phyloP scores from a whole-genome alignment of 1,140 invertebrate species.

The Ips typographus region DNA sequence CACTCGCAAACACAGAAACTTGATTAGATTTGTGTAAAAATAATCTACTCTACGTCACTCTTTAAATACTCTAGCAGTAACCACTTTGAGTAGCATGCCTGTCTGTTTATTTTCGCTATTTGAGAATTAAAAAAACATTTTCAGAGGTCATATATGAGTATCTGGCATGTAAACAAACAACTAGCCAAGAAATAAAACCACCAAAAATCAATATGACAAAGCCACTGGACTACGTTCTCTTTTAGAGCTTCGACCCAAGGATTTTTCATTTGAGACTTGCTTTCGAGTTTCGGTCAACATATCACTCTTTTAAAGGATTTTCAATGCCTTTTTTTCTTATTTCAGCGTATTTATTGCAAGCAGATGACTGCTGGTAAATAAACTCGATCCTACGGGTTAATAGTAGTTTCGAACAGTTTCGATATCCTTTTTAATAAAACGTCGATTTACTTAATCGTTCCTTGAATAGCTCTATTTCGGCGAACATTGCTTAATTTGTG shows the following conservation, averaged over 20 bases:
- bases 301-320: neutral
- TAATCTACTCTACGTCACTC: no score
- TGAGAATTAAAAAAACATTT: no score
- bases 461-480: constrained; percentile 29
- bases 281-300: neutral
- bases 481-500: constrained; percentile 35
- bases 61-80: no score
- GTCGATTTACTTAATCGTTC: constrained; percentile 29
- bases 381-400: neutral
- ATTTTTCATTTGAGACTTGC: constrained; percentile 5
- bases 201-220: constrained; percentile 18
- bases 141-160: neutral
- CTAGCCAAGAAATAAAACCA: constrained; percentile 13
- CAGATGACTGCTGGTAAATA: neutral
- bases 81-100: no score
- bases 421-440: constrained; percentile 14
- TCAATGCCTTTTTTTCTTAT: neutral
- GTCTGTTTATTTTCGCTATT: no score
- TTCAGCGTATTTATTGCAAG: neutral
- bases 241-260: neutral
- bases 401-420: neutral
- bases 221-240: constrained; percentile 4
- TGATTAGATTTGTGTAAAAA: neutral
- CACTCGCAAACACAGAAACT: neutral
- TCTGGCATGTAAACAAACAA: constrained; percentile 17